Evolutionary conservation across 2,113 vertebrate genomes (phyloP), one percentile per base, ranked within the genome.

Genomic region (Protobothrops flavoviridis): DNA sequence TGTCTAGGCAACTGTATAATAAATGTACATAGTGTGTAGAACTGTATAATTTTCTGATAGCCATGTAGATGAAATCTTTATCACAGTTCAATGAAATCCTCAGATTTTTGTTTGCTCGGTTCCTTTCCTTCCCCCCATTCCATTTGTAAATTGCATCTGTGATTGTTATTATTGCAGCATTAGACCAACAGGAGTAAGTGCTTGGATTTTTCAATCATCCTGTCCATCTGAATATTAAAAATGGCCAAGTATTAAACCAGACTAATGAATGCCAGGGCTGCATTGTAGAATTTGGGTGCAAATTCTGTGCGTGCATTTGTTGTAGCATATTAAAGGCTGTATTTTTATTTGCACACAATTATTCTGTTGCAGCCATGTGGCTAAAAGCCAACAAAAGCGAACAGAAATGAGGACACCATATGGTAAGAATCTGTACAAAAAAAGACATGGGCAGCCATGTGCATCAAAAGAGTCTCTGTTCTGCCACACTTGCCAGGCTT

Each of bases 1-100:
- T 96, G 97, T 97, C 50, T 96, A 97, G 96, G 96, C 94, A 95
- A 90, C 86, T 93, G 92, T 90, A 96, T 93, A 89, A 90, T 90
- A 88, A 92, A 86, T 92, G 94, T 87, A 96, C 39, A 93, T 50
- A 96, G 90, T 39, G 57, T 52, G 81, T 88, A 94, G 45, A 96
- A 90, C 97, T 95, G 93, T 95, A 64, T 93, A 96, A 81, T 96
- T 85, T 94, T 29, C 96, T 96, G 96, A 95, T 92, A 91, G 0
- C 33, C 94, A 50, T 64, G 88, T n/a, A 15, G 23, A 56, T 26
- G 57, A 85, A 56, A 96, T 94, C 29, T 96, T 89, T n/a, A 29
- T 88, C 91, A 85, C 29, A 59, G 87, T 48, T 92, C 6, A 55
- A 85, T 94, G 90, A 94, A 93, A 8, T 57, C 92, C 24, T 13